Percentiles rank a stretch among this genome's conserved stretches.
phyloP scores from a whole-genome alignment of 30 jellyfish, hydroid and myxozoan species.

The Aurelia sp. region DNA sequence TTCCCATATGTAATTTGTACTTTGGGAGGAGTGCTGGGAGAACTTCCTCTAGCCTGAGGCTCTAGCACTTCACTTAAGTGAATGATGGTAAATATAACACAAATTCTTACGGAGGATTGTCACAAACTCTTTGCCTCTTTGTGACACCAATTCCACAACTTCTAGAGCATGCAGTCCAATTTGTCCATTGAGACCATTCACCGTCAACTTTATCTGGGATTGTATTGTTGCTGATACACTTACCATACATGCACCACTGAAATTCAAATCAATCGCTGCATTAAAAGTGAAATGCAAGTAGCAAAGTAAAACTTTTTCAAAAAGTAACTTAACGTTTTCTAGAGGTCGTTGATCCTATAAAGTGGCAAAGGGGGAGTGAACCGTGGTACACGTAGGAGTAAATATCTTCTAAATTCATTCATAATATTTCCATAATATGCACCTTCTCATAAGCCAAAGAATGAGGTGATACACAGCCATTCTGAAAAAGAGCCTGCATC shows the following conservation, averaged over 20 bases:
- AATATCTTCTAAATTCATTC: too few species aligned
- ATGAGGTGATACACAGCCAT: too few species aligned
- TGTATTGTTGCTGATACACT: constrained; percentile 87
- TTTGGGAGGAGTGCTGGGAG: neutral
- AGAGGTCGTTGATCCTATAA: too few species aligned
- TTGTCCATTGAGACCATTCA: constrained; percentile 88
- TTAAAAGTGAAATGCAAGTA: too few species aligned
- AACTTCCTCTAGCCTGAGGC: too few species aligned
- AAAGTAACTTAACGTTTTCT: too few species aligned
- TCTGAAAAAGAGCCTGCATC: too few species aligned
- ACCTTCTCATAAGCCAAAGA: neutral
- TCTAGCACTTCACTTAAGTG: too few species aligned
- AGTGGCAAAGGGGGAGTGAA: too few species aligned
- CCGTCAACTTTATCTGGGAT: constrained; percentile 92
- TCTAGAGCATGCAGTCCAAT: constrained; percentile 94
- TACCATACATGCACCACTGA: constrained; percentile 99
- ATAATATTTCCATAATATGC: neutral
- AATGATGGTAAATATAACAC: neutral
- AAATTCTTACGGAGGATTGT: constrained; percentile 89
- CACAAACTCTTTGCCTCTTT: constrained; percentile 69
- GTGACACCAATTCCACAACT: constrained; percentile 96
- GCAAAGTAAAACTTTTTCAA: too few species aligned
- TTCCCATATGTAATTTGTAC: too few species aligned
- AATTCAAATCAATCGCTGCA: neutral
- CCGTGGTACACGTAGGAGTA: too few species aligned